Base-by-base conservation (phyloP, 1,140 invertebrate genomes). In the Plectrocnemia conspersa region DNA sequence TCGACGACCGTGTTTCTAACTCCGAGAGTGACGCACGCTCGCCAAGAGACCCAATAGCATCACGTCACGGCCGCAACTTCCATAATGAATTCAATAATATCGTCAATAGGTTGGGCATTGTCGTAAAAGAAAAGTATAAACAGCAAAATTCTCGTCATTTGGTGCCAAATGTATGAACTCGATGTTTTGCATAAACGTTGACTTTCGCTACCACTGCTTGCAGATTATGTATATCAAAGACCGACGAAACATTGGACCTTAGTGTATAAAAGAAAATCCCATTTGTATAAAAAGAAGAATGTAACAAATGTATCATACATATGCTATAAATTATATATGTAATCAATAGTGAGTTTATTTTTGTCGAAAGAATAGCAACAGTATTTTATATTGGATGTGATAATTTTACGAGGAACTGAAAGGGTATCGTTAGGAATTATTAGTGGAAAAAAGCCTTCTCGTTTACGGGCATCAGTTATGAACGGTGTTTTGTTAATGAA, bases 1-100 rank as follows among this genome's bases (percentile, higher is more conserved):
- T 60, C 67, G 18, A 55, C 64, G 15, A 65, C 64, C 36, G 62
- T 67, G 11, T 61, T 61, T 53, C 44, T 50, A 19, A 25, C 52
- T 9, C 54, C 59, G 16, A 54, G 54, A 45, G 59, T 61, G 9
- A 53, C 58, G 27, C 58, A 56, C 18, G 54, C 58, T 15, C 46
- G 38, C 11, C 50, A 61, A 42, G 59, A 57, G 36, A 52, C 46
- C 5, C 59, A 57, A 55, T 61, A 61, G 55, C 46, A 47, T 32
- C 32, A 3, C 38, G 35, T 15, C 35, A 10, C 6, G 7, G 9
- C 16, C 13, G 16, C 46, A 35, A 35, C 11, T 3, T 35, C 11
- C 16, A 35, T 15, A 4, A 11, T 11, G n/a, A 35, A 35, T 11
- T 3, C n/a, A 35, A 29, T n/a, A 29, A 35, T 35, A 35, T 35